Base-by-base conservation (phyloP, 2,888 invertebrate species). In the Melieria picta region DNA sequence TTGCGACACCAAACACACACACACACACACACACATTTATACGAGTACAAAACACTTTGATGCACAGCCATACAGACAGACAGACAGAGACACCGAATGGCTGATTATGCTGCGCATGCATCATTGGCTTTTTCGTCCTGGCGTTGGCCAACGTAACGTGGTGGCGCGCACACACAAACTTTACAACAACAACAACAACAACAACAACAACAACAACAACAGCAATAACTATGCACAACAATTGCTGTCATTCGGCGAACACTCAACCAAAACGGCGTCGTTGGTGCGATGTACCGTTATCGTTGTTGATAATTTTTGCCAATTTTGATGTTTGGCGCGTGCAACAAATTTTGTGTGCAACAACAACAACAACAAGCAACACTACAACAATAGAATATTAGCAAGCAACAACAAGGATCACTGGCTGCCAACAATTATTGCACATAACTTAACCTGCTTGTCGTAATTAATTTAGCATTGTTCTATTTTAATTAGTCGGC, bases 391-490 rank as follows among this genome's bases (percentile, higher is more conserved):
- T 30, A 30, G 30, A 30, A 30, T 30, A 30, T 30, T 1, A 2
- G 1, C 30, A 30, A 30, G 3, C 30, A 30, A 30, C 30, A 30
- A 30, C 30, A 30, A 30, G 30, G 30, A 30, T 30, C 30, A 30
- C 30, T 30, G 30, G 30, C 30, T 30, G 30, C 30, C 30, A 30
- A 70, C 70, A 61, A 70, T 70, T 65, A 70, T 65, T 65, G 70
- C 70, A 64, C 52, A 70, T 64, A 65, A 70, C 58, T 70, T 70
- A 70, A 70, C 70, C 65, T 65, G 70, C 58, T 70, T 75, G 72
- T 75, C 72, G 77, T 77, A 77, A 76, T 77, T 76, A 76, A 76
- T 76, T 77, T 77, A 69, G 73, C 74, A 77, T 77, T 77, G 77
- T 77, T 75, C 77, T 76, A 72, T 77, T 77, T 77, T 77, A 76